Evolutionary conservation across 2,113 vertebrate species (phyloP).

Genomic region (Pandion haliaetus): DNA sequence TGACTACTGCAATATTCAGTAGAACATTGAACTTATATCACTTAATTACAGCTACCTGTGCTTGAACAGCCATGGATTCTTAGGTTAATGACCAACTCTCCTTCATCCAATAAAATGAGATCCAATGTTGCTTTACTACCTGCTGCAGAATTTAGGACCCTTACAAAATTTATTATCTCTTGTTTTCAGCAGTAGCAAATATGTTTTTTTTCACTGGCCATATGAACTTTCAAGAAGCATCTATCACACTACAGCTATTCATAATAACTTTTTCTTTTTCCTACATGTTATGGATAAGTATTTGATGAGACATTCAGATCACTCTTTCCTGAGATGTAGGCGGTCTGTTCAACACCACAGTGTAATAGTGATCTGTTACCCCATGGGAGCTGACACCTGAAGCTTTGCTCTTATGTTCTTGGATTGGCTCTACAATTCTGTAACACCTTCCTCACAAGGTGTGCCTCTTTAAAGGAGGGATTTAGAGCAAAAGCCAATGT

Average conservation of each 20-base stretch:
- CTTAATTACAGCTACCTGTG: not conserved
- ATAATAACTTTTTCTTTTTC: not conserved
- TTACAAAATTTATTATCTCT: not conserved
- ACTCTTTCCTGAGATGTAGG: not conserved
- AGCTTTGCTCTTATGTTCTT: not conserved
- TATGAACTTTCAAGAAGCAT: not conserved
- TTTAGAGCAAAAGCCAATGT: not conserved
- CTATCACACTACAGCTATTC: not conserved
- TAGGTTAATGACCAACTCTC: not conserved
- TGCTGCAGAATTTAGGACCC: not conserved
- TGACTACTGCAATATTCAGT: not conserved
- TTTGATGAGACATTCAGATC: not conserved
- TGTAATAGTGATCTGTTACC: not conserved
- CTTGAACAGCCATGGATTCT: not conserved
- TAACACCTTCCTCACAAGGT: not conserved
- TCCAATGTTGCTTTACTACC: not conserved
- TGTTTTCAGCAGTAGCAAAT: not conserved
- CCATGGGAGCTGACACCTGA: not conserved
- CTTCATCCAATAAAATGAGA: not conserved
- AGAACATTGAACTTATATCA: not conserved
- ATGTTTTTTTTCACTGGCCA: not conserved
- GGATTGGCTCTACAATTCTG: not conserved
- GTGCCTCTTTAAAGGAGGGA: not conserved
- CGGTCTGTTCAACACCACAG: not conserved
- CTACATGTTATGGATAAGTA: not conserved